Base-by-base conservation (phyloP, 2,113 vertebrate genomes). In the Bostrychus sinensis region DNA sequence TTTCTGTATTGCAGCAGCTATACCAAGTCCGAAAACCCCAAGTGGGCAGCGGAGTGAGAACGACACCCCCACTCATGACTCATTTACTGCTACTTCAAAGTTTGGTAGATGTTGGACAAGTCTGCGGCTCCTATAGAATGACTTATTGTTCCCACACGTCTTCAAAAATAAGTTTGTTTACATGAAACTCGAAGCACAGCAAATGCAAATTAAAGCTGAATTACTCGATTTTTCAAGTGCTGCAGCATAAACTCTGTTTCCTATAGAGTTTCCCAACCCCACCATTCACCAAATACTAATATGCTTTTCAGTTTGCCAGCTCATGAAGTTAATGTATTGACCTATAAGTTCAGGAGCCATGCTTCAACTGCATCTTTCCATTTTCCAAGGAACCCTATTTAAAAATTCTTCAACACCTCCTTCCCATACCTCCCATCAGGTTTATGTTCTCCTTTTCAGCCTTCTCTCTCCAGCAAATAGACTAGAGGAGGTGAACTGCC, bases 1-100 rank as follows among this genome's bases (percentile, higher is more conserved):
- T 79, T 77, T 56, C 56, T 30, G 6, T 41, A 69, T 46, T 42
- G 51, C 58, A 48, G 67, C 63, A 37, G 78, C 55, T 77, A 70
- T 43, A 54, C n/a, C 55, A 19, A 26, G 60, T 65, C 62, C 66
- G 66, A 28, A 53, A 62, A 48, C 51, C 54, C n/a, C 19, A 1
- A 66, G 78, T 78, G 62, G 75, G 67, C 70, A 43, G 60, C 10
- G 45, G 26, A 60, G 73, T 16, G 48, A 59, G 42, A 14, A 10
- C 54, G 58, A 68, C 51, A 56, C 37, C 56, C 50, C 51, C 65
- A 32, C 76, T 77, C 42, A 59, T 26, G 55, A 75, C 28, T 67
- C 62, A 3, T 14, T 23, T 28, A 7, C 34, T 16, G 12, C n/a
- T 22, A 22, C 26, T 60, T 36, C 38, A 59, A 56, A 37, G 23